Conservation (phyloP, 2,113 vertebrate genomes). For the Tauraco erythrolophus region DNA sequence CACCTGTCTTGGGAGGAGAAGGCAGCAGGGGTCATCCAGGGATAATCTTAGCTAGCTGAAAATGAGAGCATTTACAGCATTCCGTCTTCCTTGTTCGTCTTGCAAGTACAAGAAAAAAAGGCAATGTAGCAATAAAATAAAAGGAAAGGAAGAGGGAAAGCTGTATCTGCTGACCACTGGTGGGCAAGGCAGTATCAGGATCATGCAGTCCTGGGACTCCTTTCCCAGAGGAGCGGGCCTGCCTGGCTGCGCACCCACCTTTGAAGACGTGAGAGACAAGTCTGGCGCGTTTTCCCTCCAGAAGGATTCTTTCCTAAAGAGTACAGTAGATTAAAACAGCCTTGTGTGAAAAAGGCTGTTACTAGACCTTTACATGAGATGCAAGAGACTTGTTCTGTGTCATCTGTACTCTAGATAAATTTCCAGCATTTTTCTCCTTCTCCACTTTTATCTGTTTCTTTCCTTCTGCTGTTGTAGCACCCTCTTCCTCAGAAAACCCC, state of each 20-base stretch:
- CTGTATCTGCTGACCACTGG: background rate
- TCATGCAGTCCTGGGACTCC: background rate
- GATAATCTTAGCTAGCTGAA: background rate
- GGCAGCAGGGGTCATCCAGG: background rate
- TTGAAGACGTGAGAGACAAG: background rate
- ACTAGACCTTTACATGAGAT: background rate
- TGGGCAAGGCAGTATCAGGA: background rate
- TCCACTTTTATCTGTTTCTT: background rate
- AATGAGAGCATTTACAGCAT: background rate
- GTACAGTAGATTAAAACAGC: background rate
- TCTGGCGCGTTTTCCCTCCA: background rate
- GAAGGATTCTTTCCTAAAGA: background rate
- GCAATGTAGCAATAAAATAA: background rate
- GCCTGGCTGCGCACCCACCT: accelerated
- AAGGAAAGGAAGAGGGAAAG: background rate
- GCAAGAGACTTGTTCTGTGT: background rate
- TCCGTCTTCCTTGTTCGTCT: background rate
- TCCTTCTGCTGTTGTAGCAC: background rate
- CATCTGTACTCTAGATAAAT: background rate
- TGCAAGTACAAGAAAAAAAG: background rate
- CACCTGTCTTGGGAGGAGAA: background rate
- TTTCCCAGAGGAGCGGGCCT: background rate
- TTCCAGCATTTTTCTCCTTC: background rate
- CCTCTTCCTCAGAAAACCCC: accelerated
- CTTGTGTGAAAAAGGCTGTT: background rate